phyloP scores from a whole-genome alignment of 2,113 vertebrate genomes.

The Anser brachyrhynchus region DNA sequence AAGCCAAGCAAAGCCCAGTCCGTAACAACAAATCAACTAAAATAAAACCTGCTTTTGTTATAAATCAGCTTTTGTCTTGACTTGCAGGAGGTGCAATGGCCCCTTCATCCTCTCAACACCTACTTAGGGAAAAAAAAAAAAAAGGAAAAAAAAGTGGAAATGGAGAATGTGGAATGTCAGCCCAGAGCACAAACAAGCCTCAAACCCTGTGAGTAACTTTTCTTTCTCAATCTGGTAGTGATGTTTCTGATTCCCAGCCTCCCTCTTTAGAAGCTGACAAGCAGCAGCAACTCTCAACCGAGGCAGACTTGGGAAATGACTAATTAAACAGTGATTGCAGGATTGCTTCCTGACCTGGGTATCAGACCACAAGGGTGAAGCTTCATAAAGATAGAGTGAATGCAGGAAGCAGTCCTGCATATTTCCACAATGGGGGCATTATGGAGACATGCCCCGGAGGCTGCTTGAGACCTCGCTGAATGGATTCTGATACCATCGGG shows the following conservation, averaged over 20 bases:
- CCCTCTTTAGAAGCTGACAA: neutral
- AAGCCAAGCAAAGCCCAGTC: neutral
- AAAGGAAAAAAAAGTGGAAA: neutral
- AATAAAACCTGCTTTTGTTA: neutral
- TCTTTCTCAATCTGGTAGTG: neutral
- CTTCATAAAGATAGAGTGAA: constrained; percentile 42
- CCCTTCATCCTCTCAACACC: neutral
- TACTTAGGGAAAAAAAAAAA: neutral
- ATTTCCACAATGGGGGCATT: constrained; percentile 65
- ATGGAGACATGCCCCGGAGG: constrained; percentile 65
- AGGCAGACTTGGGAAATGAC: constrained; percentile 60
- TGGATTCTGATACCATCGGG: constrained; percentile 63
- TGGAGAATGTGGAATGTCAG: neutral
- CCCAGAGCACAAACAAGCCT: rapidly evolving
- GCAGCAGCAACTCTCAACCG: neutral
- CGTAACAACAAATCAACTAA: neutral
- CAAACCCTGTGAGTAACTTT: neutral
- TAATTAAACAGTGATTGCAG: constrained; percentile 68
- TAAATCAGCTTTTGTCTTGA: constrained; percentile 34
- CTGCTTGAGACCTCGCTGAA: constrained; percentile 41
- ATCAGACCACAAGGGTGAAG: constrained; percentile 59
- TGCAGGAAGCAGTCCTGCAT: constrained; percentile 48
- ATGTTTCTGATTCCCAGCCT: neutral
- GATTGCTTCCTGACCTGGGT: constrained; percentile 62
- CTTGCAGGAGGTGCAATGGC: constrained; percentile 11